A percentile compares a stretch with the other conserved stretches of the same genome.
Conservation (phyloP, 2,888 invertebrate genomes). For the Glyphotaelius pellucidus region DNA sequence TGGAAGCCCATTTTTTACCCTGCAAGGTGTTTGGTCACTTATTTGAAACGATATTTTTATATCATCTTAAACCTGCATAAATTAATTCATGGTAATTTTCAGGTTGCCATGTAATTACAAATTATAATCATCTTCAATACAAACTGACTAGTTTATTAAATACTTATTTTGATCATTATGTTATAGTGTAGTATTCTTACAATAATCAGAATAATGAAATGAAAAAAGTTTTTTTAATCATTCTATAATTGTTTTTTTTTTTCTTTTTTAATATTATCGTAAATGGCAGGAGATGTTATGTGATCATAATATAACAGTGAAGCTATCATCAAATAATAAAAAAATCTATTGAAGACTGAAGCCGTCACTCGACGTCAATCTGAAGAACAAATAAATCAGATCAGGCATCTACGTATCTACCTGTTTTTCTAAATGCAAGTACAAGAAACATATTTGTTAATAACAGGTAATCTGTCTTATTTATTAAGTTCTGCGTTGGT, state of each 20-base stretch:
- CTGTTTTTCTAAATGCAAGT: neutral
- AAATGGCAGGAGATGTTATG: neutral
- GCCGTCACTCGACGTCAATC: neutral
- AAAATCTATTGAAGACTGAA: neutral
- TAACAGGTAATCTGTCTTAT: neutral
- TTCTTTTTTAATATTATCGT: neutral
- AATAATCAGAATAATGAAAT: neutral
- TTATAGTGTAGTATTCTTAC: neutral
- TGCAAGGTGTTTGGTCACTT: constrained; percentile 26
- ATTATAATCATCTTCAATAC: neutral
- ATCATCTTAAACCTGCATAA: neutral
- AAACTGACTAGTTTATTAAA: neutral
- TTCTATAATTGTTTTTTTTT: neutral
- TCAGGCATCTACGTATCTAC: neutral
- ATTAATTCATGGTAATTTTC: neutral
- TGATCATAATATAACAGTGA: neutral
- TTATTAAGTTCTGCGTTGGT: too few species aligned
- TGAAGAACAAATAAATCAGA: neutral
- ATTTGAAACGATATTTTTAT: neutral
- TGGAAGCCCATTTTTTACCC: constrained; percentile 14
- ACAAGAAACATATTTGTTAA: neutral
- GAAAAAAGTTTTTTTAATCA: neutral
- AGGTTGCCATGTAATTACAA: neutral
- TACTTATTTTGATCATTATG: neutral
- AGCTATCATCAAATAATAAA: neutral